phyloP scores from a whole-genome alignment of 2,888 invertebrate species.

The Imbricaverruca yamaguchii region DNA sequence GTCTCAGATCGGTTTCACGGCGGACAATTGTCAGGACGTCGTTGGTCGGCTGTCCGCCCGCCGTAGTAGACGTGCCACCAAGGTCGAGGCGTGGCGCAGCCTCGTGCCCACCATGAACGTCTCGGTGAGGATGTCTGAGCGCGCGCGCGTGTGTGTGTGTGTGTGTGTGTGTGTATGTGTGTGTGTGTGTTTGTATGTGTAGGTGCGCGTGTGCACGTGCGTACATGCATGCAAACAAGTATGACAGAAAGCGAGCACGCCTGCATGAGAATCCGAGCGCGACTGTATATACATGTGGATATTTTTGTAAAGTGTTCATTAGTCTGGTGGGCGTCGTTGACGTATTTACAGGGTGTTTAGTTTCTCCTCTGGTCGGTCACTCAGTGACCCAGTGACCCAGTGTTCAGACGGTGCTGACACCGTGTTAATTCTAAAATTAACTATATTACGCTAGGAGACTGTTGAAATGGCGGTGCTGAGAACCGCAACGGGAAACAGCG shows the following conservation, averaged over 20 bases:
- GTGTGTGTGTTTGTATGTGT: no score
- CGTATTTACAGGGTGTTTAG: constrained; percentile 21
- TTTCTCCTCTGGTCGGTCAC: not conserved
- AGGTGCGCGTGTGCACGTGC: no score
- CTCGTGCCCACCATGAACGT: no score
- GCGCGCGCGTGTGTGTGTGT: no score
- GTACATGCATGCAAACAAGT: no score
- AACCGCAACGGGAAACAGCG: not conserved
- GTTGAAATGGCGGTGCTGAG: not conserved
- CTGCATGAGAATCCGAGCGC: no score
- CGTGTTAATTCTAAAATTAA: constrained; percentile 18
- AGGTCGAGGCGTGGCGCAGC: no score
- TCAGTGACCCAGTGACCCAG: not conserved
- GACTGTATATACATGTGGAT: constrained; percentile 15
- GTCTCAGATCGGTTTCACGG: not conserved
- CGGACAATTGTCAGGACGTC: not conserved
- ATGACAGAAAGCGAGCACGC: no score
- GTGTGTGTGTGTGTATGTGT: no score
- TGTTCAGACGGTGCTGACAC: not conserved
- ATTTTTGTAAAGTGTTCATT: constrained; percentile 19
- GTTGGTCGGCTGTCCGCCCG: no score
- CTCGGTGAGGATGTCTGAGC: no score
- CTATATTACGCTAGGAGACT: constrained; percentile 18
- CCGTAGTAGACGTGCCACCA: no score
- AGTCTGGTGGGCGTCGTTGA: not conserved